Evolutionary conservation across 1,140 invertebrate species (phyloP).

Genomic region (Myzus persicae): DNA sequence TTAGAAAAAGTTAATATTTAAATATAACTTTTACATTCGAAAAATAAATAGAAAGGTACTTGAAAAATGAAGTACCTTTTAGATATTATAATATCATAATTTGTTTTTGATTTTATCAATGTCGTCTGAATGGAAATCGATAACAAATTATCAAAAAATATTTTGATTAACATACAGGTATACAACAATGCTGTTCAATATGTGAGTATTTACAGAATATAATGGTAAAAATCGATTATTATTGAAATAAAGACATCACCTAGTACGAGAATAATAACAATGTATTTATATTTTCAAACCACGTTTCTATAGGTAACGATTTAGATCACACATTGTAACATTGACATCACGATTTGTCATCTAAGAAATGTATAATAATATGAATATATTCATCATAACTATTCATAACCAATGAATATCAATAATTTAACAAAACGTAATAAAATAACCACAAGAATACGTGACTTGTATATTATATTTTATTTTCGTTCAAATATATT

Average conservation of each 20-base stretch:
- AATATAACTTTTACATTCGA: neutral
- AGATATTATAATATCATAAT: neutral
- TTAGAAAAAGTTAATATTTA: neutral
- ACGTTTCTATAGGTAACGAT: neutral
- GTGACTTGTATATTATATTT: slow-evolving; percentile 29
- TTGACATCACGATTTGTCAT: slow-evolving; percentile 19
- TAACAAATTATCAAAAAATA: no score
- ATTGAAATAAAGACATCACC: neutral
- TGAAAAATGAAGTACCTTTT: neutral
- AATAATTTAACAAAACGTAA: neutral
- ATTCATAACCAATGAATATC: neutral
- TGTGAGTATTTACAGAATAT: neutral
- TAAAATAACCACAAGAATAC: neutral
- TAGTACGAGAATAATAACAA: neutral
- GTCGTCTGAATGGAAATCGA: neutral
- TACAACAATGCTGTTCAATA: neutral
- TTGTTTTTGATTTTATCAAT: neutral
- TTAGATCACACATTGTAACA: neutral
- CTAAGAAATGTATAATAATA: neutral
- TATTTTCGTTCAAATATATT: neutral
- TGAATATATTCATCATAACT: neutral
- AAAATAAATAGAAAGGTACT: neutral
- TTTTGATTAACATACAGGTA: neutral
- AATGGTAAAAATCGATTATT: neutral
- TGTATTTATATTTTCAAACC: neutral